Evolutionary conservation across 2,113 vertebrate genomes (phyloP).

Genomic region (Bettongia penicillata): DNA sequence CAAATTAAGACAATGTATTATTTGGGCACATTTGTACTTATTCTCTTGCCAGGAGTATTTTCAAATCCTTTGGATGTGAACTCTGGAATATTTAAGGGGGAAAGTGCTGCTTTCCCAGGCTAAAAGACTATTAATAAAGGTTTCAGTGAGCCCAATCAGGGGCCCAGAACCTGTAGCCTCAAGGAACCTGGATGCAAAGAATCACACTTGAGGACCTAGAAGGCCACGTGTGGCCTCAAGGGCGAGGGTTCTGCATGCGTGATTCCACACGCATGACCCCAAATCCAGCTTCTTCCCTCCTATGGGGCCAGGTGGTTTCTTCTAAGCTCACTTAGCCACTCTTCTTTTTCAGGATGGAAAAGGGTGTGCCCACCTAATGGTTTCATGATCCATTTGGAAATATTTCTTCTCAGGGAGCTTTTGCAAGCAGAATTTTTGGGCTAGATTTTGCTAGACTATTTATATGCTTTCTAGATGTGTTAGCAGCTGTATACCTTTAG

Average conservation of each 20-base stretch:
- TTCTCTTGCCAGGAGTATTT: not conserved
- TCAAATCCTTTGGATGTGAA: not conserved
- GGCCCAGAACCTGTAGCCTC: no score
- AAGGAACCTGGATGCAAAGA: no score
- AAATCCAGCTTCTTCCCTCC: not conserved
- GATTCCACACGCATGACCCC: no score
- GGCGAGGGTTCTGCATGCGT: no score
- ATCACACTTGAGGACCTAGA: no score
- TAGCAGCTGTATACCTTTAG: slow-evolving; percentile 44
- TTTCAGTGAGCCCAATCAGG: not conserved
- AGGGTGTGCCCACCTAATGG: slow-evolving; percentile 25
- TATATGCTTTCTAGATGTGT: slow-evolving; percentile 33
- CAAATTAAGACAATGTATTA: not conserved
- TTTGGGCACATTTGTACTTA: not conserved
- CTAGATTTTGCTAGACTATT: not conserved
- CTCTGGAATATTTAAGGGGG: not conserved
- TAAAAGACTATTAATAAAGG: not conserved
- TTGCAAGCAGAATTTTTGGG: slow-evolving; percentile 12
- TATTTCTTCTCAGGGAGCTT: slow-evolving; percentile 29
- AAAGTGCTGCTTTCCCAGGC: not conserved
- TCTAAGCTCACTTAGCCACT: not conserved
- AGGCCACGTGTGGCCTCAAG: no score
- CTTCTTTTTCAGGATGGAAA: slow-evolving; percentile 10
- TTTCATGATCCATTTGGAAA: slow-evolving; percentile 37
- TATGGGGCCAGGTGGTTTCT: slow-evolving; percentile 9